A percentile compares a stretch with the other conserved stretches of the same genome.
Evolutionary conservation across 2,113 vertebrate species (phyloP).

Genomic region (Spea multiplicata): DNA sequence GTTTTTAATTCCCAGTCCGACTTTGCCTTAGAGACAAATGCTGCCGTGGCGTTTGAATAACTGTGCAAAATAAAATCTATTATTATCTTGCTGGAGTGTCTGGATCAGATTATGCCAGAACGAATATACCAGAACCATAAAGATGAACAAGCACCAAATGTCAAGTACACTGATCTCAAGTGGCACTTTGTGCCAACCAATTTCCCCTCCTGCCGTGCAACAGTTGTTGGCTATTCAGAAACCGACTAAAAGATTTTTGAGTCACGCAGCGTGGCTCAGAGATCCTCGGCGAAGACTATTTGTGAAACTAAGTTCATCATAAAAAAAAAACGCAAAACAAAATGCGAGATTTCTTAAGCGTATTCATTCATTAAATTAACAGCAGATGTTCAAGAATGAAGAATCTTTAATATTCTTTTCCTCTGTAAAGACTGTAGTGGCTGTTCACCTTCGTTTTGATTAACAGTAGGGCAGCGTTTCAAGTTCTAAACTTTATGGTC

Average conservation of each 20-base stretch:
- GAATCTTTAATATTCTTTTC: neutral
- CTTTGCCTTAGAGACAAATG: too few relatives aligned
- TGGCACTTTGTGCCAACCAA: constrained; percentile 34
- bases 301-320: constrained; percentile 16
- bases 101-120: constrained; percentile 32
- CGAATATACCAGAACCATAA: constrained; percentile 33
- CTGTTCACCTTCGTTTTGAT: constrained; percentile 15
- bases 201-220: constrained; percentile 40
- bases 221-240: constrained; percentile 48
- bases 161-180: constrained; percentile 40
- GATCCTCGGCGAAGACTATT: constrained; percentile 30
- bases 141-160: constrained; percentile 41
- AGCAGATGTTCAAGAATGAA: neutral
- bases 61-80: neutral
- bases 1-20: too few relatives aligned
- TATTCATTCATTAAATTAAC: neutral
- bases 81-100: neutral
- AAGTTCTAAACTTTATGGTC: constrained; percentile 24
- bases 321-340: neutral
- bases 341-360: neutral
- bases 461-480: constrained; percentile 29
- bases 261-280: constrained; percentile 21
- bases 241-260: constrained; percentile 37
- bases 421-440: neutral
- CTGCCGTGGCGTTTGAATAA: too few relatives aligned